Base-by-base conservation (phyloP, 2,888 invertebrate genomes). In the Orthonevra nobilis region DNA sequence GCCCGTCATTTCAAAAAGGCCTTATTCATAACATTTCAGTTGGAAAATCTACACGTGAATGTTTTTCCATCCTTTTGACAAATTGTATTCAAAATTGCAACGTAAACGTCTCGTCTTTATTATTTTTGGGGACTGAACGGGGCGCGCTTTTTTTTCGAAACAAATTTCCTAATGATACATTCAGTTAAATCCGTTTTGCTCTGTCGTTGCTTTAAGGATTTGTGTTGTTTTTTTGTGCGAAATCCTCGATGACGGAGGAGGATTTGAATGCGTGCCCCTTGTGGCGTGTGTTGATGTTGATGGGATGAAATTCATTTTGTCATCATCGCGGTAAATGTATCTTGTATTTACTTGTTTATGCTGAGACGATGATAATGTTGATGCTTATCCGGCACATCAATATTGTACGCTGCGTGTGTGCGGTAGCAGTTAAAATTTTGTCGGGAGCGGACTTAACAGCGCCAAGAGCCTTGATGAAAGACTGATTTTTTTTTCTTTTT, bases 221-320 rank as follows among this genome's bases (percentile, higher is more conserved):
- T 2, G 14, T 38, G 12, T 14, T 32, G 1, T 32, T 36, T 36
- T 38, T 38, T 38, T 30, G 30, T 38, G 23, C 28, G 4, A 74
- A 74, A 68, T 54, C 44, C 60, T 34, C 32, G 46, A 61, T 68
- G 68, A 74, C 52, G 30, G 60, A 60, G 30, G 60, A 60, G 68
- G 12, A 30, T 68, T 44, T n/a, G n/a, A n/a, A n/a, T n/a, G n/a
- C n/a, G n/a, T 32, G 17, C 42, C 28, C n/a, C 20, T 36, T 26
- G 12, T 20, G 44, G 44, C 44, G 26, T 68, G 44, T 32, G 68
- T 68, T 68, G 68, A 74, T 68, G 74, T 52, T 46, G 44, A n/a
- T n/a, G n/a, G n/a, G n/a, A 32, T 61, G 50, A 74, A 74, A 74
- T 60, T 68, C 40, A 54, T 40, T 44, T 68, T 74, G 60, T 74